Evolutionary conservation across 2,113 vertebrate genomes (phyloP).

Genomic region (Saccopteryx leptura): DNA sequence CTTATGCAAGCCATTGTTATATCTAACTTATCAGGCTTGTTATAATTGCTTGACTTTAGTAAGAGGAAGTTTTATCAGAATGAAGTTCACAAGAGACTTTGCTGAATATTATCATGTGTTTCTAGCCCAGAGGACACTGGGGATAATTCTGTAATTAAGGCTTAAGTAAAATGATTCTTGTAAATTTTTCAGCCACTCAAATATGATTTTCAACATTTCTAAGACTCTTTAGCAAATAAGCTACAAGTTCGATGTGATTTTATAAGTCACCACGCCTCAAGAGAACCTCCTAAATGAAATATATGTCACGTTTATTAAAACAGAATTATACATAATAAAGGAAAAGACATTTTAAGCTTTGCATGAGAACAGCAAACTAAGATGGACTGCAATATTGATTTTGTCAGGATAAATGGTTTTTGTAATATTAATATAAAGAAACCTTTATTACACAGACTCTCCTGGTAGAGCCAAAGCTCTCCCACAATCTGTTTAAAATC

Average conservation of each 20-base stretch:
- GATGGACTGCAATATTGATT: constrained; percentile 94
- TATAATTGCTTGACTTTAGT: constrained; percentile 59
- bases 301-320: constrained; percentile 87
- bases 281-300: constrained; percentile 80
- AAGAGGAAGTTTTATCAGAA: constrained; percentile 54
- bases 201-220: constrained; percentile 76
- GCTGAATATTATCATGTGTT: constrained; percentile 34
- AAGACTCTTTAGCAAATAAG: constrained; percentile 75
- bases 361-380: constrained; percentile 87
- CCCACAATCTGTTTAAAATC: constrained; percentile 93
- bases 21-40: constrained; percentile 56
- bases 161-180: constrained; percentile 67
- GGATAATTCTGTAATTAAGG: constrained; percentile 66
- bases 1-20: background rate
- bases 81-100: constrained; percentile 32
- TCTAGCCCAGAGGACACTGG: constrained; percentile 32
- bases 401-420: constrained; percentile 93
- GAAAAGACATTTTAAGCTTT: constrained; percentile 86
- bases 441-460: constrained; percentile 93
- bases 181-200: constrained; percentile 70
- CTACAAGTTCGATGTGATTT: constrained; percentile 76
- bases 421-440: constrained; percentile 96
- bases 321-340: constrained; percentile 87
- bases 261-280: constrained; percentile 70
- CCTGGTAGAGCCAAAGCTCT: constrained; percentile 89